phyloP scores from a whole-genome alignment of 2,888 invertebrate genomes.

The Xanthorhoe spadicearia region DNA sequence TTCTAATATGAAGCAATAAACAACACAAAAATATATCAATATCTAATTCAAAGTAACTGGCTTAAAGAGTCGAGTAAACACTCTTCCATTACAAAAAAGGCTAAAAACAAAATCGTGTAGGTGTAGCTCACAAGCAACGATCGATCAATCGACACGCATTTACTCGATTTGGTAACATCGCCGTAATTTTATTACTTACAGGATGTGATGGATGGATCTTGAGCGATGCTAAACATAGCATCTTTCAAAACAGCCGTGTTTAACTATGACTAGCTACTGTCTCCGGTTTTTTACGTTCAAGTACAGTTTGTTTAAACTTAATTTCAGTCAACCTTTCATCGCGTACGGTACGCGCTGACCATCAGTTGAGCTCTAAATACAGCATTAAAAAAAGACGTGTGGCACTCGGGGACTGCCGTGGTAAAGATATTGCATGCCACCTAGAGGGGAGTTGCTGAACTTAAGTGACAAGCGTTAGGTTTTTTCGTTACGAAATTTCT shows the following conservation, averaged over 20 bases:
- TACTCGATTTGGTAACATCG: conserved; percentile 62
- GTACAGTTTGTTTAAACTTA: no score
- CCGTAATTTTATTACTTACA: conserved; percentile 52
- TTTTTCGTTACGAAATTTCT: no score
- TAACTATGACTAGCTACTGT: not conserved
- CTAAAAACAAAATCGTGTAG: conserved; percentile 34
- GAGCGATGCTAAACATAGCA: conserved; percentile 25
- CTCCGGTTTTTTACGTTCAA: not conserved
- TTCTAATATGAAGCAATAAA: no score
- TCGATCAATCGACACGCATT: conserved; percentile 61
- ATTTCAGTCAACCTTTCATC: no score
- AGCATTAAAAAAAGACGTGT: no score
- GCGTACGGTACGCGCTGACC: no score
- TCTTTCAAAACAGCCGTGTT: conserved; percentile 16
- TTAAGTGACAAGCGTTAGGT: no score
- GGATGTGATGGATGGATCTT: conserved; percentile 55
- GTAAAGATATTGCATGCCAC: no score
- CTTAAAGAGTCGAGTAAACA: conserved; percentile 4
- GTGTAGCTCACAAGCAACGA: conserved; percentile 41
- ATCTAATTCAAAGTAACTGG: not conserved
- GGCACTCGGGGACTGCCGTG: no score
- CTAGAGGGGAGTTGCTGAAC: no score
- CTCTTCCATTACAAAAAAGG: conserved; percentile 16
- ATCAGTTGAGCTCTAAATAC: no score
- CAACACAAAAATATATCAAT: no score